Evolutionary conservation across 30 jellyfish, hydroid and myxozoan genomes (phyloP).

Genomic region (Morbakka virulenta): DNA sequence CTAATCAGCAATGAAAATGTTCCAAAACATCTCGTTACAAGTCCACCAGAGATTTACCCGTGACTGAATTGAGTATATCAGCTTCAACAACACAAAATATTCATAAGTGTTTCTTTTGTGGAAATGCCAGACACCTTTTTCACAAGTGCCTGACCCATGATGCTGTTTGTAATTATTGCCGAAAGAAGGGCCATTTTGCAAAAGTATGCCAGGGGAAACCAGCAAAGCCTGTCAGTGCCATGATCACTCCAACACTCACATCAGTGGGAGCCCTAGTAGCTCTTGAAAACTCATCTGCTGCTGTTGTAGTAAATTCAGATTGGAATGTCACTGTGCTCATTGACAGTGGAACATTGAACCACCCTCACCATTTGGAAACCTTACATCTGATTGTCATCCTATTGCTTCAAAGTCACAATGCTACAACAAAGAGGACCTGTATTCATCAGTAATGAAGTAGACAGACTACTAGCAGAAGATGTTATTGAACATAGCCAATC

Average conservation of each 20-base stretch:
- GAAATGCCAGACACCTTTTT: background rate
- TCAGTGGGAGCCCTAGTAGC: slow-evolving; percentile 12
- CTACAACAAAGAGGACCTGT: slow-evolving; percentile 27
- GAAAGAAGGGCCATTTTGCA: slow-evolving; percentile 37
- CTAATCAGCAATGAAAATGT: no score
- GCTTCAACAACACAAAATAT: no score
- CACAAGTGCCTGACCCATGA: slow-evolving; percentile 37
- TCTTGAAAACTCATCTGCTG: slow-evolving; percentile 16
- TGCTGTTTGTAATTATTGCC: slow-evolving; percentile 6
- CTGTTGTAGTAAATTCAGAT: background rate
- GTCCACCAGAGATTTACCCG: no score
- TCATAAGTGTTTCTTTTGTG: no score
- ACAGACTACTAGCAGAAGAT: slow-evolving; percentile 62
- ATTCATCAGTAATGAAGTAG: slow-evolving; percentile 27
- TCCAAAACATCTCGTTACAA: no score
- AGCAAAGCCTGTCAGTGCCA: slow-evolving; percentile 6
- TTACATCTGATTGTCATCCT: slow-evolving; percentile 60
- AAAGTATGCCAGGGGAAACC: slow-evolving; percentile 22
- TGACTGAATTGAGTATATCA: background rate
- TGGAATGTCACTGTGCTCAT: slow-evolving; percentile 28
- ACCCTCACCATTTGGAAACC: slow-evolving; percentile 30
- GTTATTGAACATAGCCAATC: slow-evolving; percentile 67
- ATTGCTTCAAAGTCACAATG: slow-evolving; percentile 65
- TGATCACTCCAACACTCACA: slow-evolving; percentile 15
- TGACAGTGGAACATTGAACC: slow-evolving; percentile 34